These are phyloP conservation scores for Lycodopsis pacificus DNA, from an alignment of 2,797 vertebrate species.

Conservation along the genomic window DNA sequence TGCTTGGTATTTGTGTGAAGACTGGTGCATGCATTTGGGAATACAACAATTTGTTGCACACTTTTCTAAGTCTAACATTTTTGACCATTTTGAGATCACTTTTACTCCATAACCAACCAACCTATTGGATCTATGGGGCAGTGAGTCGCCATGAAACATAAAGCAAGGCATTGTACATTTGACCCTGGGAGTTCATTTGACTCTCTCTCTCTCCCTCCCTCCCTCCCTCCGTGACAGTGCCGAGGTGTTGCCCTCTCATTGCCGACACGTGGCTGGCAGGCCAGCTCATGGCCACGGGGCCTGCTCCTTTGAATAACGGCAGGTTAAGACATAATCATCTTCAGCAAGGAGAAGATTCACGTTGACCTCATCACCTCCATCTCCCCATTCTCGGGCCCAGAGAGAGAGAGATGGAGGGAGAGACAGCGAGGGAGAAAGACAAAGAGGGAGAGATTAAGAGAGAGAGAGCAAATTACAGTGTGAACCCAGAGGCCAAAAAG, in stretches of 20 bases:
- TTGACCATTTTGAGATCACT: neutral
- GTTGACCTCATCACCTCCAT: constrained; percentile 83
- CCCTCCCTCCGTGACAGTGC: constrained; percentile 12
- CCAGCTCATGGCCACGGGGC: constrained; percentile 79
- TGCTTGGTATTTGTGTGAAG: neutral
- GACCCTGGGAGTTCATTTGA: constrained; percentile 70
- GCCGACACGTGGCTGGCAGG: constrained; percentile 68
- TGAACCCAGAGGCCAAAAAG: constrained; percentile 83
- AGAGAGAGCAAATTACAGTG: constrained; percentile 84
- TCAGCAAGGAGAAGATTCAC: constrained; percentile 82
- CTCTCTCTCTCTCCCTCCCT: constrained; percentile 28
- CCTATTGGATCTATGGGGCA: constrained; percentile 27
- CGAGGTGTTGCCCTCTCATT: constrained; percentile 54
- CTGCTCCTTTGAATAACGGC: constrained; percentile 82
- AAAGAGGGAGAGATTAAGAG: constrained; percentile 50
- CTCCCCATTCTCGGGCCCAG: constrained; percentile 75
- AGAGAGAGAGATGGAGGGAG: constrained; percentile 76
- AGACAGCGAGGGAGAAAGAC: constrained; percentile 60
- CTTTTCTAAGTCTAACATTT: neutral
- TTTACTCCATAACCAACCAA: constrained; percentile 17
- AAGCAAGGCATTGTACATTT: constrained; percentile 55
- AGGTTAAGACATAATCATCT: constrained; percentile 87
- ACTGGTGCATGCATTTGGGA: neutral
- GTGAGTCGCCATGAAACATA: constrained; percentile 49
- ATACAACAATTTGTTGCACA: neutral